Evolutionary conservation across 2,113 vertebrate genomes (phyloP).

Genomic region (Ellobius talpinus): DNA sequence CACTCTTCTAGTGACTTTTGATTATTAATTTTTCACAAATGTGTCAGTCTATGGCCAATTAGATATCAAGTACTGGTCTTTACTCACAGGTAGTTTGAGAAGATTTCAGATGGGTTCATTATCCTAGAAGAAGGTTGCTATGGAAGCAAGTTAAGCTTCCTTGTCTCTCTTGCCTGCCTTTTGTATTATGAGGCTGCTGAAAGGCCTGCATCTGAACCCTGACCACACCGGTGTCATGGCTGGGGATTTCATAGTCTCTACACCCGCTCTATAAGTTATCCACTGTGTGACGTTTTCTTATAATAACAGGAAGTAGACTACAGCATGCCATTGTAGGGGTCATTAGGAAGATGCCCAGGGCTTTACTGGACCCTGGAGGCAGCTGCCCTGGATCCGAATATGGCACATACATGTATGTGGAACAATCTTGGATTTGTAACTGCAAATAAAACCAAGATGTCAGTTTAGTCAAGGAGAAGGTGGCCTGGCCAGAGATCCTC

Average conservation of each 20-base stretch:
- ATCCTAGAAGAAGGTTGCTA: not conserved
- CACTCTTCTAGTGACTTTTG: not conserved
- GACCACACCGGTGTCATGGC: too few relatives aligned
- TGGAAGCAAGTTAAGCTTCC: not conserved
- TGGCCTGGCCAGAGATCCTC: not conserved
- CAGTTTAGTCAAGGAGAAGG: not conserved
- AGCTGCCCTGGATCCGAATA: not conserved
- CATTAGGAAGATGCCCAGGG: rapidly evolving
- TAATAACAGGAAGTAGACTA: not conserved
- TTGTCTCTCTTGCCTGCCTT: not conserved
- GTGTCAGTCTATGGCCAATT: not conserved
- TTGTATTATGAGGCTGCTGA: not conserved
- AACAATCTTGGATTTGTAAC: not conserved
- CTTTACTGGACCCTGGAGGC: not conserved
- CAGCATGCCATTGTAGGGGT: not conserved
- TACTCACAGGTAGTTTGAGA: not conserved
- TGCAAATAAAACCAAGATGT: not conserved
- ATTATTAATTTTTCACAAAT: not conserved
- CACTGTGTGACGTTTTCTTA: not conserved
- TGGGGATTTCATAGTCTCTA: not conserved
- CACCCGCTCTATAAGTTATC: not conserved
- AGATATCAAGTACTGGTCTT: not conserved
- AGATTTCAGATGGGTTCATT: too few relatives aligned
- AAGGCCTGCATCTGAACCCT: not conserved
- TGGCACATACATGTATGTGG: not conserved